These are phyloP conservation scores for Hypotaenidia okinawae DNA, from an alignment of 2,797 vertebrate genomes.

Conservation along the genomic window DNA sequence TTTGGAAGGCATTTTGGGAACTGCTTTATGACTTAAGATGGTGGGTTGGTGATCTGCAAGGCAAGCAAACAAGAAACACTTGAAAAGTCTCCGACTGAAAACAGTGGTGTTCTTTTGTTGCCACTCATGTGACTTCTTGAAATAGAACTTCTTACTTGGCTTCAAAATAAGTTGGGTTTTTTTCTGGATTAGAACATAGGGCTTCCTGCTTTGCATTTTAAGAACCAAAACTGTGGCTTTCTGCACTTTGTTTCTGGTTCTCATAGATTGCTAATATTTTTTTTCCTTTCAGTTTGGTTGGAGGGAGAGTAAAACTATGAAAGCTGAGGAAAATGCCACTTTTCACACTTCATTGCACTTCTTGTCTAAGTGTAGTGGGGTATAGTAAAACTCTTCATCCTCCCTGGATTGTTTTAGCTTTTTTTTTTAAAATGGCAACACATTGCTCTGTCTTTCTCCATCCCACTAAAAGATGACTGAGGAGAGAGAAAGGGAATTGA, in stretches of 20 bases:
- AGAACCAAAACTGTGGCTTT: constrained; percentile 6
- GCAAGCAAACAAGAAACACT: background rate
- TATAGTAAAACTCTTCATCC: background rate
- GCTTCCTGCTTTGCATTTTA: constrained; percentile 2
- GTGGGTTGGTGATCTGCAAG: background rate
- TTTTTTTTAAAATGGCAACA: background rate
- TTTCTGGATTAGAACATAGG: background rate
- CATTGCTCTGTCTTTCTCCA: background rate
- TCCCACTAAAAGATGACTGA: background rate
- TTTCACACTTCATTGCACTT: background rate
- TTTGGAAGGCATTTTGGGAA: background rate
- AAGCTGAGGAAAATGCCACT: background rate
- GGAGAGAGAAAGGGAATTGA: background rate
- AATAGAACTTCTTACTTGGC: background rate
- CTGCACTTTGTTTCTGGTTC: background rate
- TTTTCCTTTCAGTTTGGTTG: background rate
- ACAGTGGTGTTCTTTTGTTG: background rate
- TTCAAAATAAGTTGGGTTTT: background rate
- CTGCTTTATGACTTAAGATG: background rate
- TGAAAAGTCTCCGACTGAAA: background rate
- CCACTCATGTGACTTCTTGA: background rate
- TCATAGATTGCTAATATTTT: background rate
- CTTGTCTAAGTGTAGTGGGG: background rate
- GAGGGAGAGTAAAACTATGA: background rate
- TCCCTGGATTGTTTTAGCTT: background rate